Evolutionary conservation across 2,888 invertebrate species (phyloP), one percentile per base, ranked within the genome.

Genomic region (Ecdyonurus torrentis): DNA sequence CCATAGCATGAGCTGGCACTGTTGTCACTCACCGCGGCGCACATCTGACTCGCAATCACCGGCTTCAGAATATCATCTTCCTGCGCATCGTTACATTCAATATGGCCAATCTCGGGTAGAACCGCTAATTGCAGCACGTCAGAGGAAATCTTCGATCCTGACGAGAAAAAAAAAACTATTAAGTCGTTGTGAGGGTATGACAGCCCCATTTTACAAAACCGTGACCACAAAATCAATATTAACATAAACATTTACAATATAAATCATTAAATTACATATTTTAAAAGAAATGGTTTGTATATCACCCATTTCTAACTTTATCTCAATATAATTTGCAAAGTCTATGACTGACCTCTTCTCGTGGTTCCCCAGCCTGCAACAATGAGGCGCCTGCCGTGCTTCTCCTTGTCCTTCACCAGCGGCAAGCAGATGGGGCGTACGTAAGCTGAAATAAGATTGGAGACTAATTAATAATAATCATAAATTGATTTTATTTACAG

Each of bases 401-500:
- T 58, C 2, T n/a, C n/a, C 37, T 58, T 58, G 15, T 37, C 37
- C 37, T 37, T 5, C 37, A 63, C 64, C 18, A 65, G 62, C 7
- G 67, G 67, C 64, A 67, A 62, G 58, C 67, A 67, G 22, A 67
- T 66, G 2, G 66, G 66, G 23, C 64, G 63, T 10, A 67, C 64
- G 62, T 66, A 66, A 2, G 61, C 67, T 67, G 65, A 22, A 62
- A 62, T 25, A 25, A 58, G 55, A 25, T 53, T 52, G 53, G 25
- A 24, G 20, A 53, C 2, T 24, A 55, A 52, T 1, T 2, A 20
- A 53, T 52, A 52, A n/a, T n/a, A n/a, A n/a, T n/a, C n/a, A n/a
- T n/a, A n/a, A n/a, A n/a, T n/a, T n/a, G n/a, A n/a, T n/a, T n/a
- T n/a, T n/a, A n/a, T n/a, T n/a, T n/a, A n/a, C n/a, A n/a, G n/a